Evolutionary conservation across 1,140 invertebrate species (phyloP), one percentile per base, ranked within the genome.

Genomic region (Drosophila novamexicana): DNA sequence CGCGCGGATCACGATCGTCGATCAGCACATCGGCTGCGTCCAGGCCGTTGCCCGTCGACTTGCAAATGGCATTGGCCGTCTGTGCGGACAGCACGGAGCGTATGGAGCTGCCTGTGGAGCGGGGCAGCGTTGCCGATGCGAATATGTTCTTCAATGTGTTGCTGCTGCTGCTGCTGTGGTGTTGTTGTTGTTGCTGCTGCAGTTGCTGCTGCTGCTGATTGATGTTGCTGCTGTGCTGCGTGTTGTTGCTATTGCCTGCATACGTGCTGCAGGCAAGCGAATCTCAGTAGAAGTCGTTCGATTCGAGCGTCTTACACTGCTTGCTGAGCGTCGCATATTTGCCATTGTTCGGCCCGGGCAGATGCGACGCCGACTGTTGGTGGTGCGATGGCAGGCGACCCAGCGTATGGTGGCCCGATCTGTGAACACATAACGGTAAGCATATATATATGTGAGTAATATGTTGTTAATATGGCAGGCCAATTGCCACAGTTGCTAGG

Each of bases 281-380:
- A 92, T 95, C 96, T 97, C 96, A 98, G 96, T 98, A 98, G 93
- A 98, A 98, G 93, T 98, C 97, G 88, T 95, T 97, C 50, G 97
- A 97, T 93, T 98, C 97, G n/a, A 98, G 94, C 65, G 97, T 98
- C 93, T 98, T 98, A 95, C 97, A 98, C 93, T 97, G 97, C 93
- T 97, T 97, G 95, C 96, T 97, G 92, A 98, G 93, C 93, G 97
- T 97, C 93, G 96, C 96, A 94, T 97, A 97, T 94, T 97, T 96
- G 93, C 96, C 95, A 94, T 95, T 95, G 93, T 95, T 95, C 29
- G 94, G 94, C 75, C 94, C 93, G 52, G 86, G 77, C 62, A 92
- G 42, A 73, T 92, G 89, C 9, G 90, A 79, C 6, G 91, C 78
- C 68, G 92, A 75, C 36, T 92, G 92, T 50, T 91, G 90, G 47